Evolutionary conservation across 1,140 invertebrate species (phyloP).

Genomic region (Fopius arisanus): DNA sequence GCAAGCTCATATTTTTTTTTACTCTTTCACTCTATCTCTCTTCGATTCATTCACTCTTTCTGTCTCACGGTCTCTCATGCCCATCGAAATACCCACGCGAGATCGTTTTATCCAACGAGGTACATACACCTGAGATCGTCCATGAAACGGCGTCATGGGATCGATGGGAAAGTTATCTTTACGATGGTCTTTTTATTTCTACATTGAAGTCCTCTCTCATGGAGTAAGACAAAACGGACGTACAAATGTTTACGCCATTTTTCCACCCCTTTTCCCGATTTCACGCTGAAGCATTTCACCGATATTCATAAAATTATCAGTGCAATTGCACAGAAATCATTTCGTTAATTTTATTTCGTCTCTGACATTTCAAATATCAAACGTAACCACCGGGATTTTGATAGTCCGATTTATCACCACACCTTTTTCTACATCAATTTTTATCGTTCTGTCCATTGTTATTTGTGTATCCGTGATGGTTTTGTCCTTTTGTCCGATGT

Average conservation of each 20-base stretch:
- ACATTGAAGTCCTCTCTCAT: slow-evolving; percentile 11
- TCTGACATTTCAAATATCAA: neutral
- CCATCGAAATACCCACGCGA: slow-evolving; percentile 7
- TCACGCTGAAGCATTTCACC: neutral
- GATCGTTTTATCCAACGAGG: slow-evolving; percentile 9
- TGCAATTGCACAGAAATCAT: neutral
- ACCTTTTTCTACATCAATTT: neutral
- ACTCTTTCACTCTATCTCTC: neutral
- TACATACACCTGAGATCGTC: slow-evolving; percentile 1
- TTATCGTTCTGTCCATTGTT: slow-evolving; percentile 18
- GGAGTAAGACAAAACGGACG: neutral
- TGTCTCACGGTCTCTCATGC: neutral
- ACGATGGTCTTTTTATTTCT: slow-evolving; percentile 13
- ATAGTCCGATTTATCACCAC: slow-evolving; percentile 22
- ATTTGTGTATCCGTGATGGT: neutral
- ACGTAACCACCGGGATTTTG: neutral
- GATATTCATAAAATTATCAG: neutral
- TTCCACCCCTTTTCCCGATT: neutral
- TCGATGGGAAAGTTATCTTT: slow-evolving; percentile 29
- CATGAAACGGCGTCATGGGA: neutral
- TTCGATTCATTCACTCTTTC: slow-evolving; percentile 6
- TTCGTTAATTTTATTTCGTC: neutral
- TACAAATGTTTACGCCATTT: neutral
- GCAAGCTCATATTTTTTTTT: slow-evolving; percentile 22
- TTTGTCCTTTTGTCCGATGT: neutral